Percentiles rank a stretch among this genome's conserved stretches.
phyloP scores from a whole-genome alignment of 2,113 vertebrate species.

The Plecotus auritus region DNA sequence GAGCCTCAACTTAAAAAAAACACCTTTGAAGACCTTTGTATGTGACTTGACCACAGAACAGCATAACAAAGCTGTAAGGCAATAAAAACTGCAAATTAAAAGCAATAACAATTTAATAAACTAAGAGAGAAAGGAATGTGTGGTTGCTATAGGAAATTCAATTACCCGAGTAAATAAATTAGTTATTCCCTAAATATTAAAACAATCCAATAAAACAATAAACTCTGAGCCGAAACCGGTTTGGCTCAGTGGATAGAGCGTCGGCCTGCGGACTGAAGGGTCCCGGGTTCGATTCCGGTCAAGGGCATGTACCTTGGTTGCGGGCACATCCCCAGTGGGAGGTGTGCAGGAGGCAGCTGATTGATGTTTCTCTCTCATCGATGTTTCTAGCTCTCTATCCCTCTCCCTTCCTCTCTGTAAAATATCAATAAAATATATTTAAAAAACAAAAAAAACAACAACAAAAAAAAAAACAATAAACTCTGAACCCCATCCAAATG shows the following conservation, averaged over 20 bases:
- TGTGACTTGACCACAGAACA: neutral
- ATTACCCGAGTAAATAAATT: neutral
- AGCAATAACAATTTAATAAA: neutral
- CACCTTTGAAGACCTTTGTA: neutral
- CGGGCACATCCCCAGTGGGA: too few species aligned
- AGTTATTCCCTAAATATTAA: neutral
- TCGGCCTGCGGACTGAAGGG: too few species aligned
- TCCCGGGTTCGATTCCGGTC: too few species aligned
- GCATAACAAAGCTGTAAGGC: neutral
- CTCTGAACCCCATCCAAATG: neutral
- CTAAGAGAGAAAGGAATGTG: neutral
- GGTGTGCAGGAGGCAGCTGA: too few species aligned
- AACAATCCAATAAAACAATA: neutral
- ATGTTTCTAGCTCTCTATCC: too few species aligned
- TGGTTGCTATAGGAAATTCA: neutral
- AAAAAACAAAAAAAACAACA: too few species aligned
- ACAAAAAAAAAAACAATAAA: neutral
- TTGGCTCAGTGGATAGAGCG: too few species aligned
- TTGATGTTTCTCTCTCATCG: too few species aligned
- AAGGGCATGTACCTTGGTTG: too few species aligned
- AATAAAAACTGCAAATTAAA: conserved; percentile 19
- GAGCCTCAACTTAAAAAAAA: neutral
- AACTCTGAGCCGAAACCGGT: neutral
- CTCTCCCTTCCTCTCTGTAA: too few species aligned
- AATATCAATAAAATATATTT: too few species aligned